These are phyloP conservation scores for Vimba vimba DNA, from an alignment of 2,113 vertebrate species.

Conservation along the genomic window DNA sequence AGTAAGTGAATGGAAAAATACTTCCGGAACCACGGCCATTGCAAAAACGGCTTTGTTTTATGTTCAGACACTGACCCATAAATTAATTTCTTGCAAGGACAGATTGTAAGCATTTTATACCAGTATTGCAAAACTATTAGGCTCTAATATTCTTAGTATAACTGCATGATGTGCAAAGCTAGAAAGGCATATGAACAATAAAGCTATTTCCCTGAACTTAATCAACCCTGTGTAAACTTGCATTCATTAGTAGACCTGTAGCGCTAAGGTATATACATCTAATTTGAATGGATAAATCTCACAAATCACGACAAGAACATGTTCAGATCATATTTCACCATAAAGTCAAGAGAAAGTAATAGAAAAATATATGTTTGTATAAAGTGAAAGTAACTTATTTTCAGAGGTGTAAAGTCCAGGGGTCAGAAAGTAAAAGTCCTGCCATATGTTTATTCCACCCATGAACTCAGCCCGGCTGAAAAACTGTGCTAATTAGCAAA, in stretches of 20 bases:
- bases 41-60: constrained; percentile 37
- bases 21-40: background rate
- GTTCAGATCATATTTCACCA: background rate
- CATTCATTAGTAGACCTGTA: constrained; percentile 47
- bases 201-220: constrained; percentile 62
- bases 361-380: background rate
- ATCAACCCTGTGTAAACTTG: constrained; percentile 58
- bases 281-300: constrained; percentile 18
- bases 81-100: constrained; percentile 15
- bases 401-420: too few relatives aligned
- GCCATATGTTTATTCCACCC: too few relatives aligned
- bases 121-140: constrained; percentile 42
- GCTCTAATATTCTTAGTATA: constrained; percentile 37
- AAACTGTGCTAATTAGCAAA: too few relatives aligned
- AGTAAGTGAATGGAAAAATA: background rate
- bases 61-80: constrained; percentile 41
- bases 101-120: constrained; percentile 17
- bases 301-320: constrained; percentile 16
- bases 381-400: background rate
- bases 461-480: too few relatives aligned
- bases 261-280: constrained; percentile 49
- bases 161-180: constrained; percentile 51
- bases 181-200: constrained; percentile 55
- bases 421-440: too few relatives aligned
- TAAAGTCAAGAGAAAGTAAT: background rate